phyloP scores from a whole-genome alignment of 2,888 invertebrate genomes.

The Mesopsocus fuscifrons region DNA sequence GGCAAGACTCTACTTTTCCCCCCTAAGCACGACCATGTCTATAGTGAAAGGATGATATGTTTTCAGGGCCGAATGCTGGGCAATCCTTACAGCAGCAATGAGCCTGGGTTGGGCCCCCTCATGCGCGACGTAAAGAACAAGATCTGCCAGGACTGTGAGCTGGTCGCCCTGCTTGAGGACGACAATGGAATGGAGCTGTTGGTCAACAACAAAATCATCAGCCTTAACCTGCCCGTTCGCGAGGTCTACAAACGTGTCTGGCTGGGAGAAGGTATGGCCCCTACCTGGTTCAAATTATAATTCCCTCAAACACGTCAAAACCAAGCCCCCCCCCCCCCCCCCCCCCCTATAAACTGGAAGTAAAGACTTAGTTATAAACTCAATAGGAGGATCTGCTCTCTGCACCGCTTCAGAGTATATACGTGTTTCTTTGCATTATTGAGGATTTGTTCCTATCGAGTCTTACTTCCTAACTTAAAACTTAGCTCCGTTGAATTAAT shows the following conservation, averaged over 20 bases:
- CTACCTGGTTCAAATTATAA: no score
- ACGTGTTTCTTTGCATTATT: no score
- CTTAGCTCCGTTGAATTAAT: no score
- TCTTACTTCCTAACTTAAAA: no score
- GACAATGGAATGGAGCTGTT: conserved; percentile 97
- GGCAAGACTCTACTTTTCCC: neutral
- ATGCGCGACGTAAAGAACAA: conserved; percentile 99
- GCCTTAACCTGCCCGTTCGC: conserved; percentile 86
- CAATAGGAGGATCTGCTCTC: no score
- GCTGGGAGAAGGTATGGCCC: conserved; percentile 71
- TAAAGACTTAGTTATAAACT: no score
- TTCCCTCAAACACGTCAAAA: no score
- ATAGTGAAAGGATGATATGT: no score
- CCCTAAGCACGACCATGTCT: neutral
- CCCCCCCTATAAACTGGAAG: no score
- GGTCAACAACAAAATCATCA: conserved; percentile 96
- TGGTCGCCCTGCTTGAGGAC: conserved; percentile 93
- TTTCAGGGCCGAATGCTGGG: conserved; percentile 82
- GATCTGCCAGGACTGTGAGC: conserved; percentile 93
- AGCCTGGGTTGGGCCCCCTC: conserved; percentile 85
- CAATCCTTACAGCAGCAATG: conserved; percentile 89
- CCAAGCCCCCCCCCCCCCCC: no score
- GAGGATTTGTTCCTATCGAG: no score
- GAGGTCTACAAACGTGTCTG: conserved; percentile 61
- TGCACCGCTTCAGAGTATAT: no score